Evolutionary conservation across 1,140 invertebrate species (phyloP), one percentile per base, ranked within the genome.

Genomic region (Drosophila pachea): DNA sequence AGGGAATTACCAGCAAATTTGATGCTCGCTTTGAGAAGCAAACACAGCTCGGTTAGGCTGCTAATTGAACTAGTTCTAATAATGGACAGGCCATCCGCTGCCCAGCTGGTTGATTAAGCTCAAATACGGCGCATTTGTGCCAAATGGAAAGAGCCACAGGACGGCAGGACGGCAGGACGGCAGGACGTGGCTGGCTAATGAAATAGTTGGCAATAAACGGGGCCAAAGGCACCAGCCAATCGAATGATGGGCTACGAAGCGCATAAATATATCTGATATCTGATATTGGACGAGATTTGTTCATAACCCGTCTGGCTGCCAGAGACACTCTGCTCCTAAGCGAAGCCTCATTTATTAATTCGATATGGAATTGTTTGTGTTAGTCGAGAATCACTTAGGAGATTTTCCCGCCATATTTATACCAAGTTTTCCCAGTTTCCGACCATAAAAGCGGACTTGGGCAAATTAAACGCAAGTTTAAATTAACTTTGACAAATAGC

Each of bases 31-130:
- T 64, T 69, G 60, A 69, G 67, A 12, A n/a, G 52, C 59, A 68
- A 68, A 63, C 36, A 54, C 33, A 62, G 31, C 43, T 22, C 22
- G 29, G 42, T 29, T 49, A 35, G 50, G 7, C 53, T 32, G 32
- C 47, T 69, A 69, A 69, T 69, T 69, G 60, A 69, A 64, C 59
- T 62, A 54, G 35, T 40, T n/a, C 62, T 38, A 32, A 42, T 63
- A 60, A 64, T 63, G 55, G 36, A 64, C 59, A 48, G 33, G 5
- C 5, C 40, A 14, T 5, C 38, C n/a, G 43, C 16, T 22, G 32
- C 16, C 35, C 59, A 35, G 14, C 9, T 16, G 35, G 22, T 12
- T 64, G 52, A 56, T 56, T 42, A 36, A 11, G 36, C 36, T 49
- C 5, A 7, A 62, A 48, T 5, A 4, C 40, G 33, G 59, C 16